Percentiles rank a stretch among this genome's conserved stretches.
Conservation (phyloP, 2,888 invertebrate species). For the Adela reaumurella region DNA sequence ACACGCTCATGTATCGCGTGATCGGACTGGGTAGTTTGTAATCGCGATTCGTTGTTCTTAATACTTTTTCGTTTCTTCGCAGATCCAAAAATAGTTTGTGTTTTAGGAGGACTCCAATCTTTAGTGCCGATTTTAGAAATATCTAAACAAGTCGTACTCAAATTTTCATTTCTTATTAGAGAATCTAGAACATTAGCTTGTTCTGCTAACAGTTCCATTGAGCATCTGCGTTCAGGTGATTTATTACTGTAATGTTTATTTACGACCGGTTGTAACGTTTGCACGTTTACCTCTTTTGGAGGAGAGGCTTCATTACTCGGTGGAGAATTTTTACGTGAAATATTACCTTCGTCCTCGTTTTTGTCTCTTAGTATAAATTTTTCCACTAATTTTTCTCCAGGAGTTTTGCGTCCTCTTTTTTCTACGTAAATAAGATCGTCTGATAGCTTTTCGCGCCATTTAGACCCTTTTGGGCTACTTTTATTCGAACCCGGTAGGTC, state of each 20-base stretch:
- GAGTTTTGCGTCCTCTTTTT: conserved; percentile 60
- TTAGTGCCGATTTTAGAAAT: conserved; percentile 37
- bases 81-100: conserved; percentile 14
- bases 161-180: conserved; percentile 50
- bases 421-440: conserved; percentile 51
- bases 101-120: conserved; percentile 9
- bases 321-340: conserved; percentile 14
- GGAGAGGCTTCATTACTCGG: conserved; percentile 5
- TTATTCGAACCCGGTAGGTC: conserved; percentile 4
- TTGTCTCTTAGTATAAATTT: conserved; percentile 68
- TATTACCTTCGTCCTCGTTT: conserved; percentile 24
- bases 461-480: conserved; percentile 9
- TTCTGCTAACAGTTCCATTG: conserved; percentile 54
- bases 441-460: conserved; percentile 63
- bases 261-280: conserved; percentile 12
- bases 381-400: conserved; percentile 72
- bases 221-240: conserved; percentile 48
- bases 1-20: conserved; percentile 37
- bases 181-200: conserved; percentile 52
- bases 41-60: conserved; percentile 21
- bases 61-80: conserved; percentile 17
- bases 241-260: conserved; percentile 16
- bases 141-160: conserved; percentile 41
- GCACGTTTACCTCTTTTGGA: background rate
- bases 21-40: conserved; percentile 45